Evolutionary conservation across 2,888 invertebrate species (phyloP), one percentile per base, ranked within the genome.

Genomic region (Marasmarcha lunaedactyla): DNA sequence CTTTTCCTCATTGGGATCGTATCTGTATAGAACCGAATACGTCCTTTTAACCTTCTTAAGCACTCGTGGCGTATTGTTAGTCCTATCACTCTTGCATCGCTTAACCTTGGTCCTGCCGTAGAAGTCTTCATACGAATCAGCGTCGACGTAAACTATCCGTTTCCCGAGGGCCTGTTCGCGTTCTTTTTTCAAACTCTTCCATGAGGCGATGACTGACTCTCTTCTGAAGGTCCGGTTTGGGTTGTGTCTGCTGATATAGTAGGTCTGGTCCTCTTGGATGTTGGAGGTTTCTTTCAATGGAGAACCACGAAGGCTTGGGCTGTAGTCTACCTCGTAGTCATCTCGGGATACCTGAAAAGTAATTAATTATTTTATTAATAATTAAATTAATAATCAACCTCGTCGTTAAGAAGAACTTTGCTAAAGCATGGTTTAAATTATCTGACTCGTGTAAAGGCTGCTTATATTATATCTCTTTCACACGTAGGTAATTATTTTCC

Each of bases 121-220:
- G 49, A 68, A 83, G 44, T 83, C 83, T 45, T 78, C 70, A 41
- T 74, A 79, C 38, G 57, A 68, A 39, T 78, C 74, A 15, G 78
- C 76, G 38, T 79, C 77, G 0, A 83, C 74, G 44, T 77, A 79
- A 12, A 83, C 67, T 25, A 74, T 59, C 7, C 77, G 58, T 50
- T 83, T 83, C 0, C 84, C 84, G 27, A 84, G 53, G 39, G 84
- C 84, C 44, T 66, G 69, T 44, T 84, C 84, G 4, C 84, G 63
- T 46, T 84, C 84, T 43, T 83, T 81, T 54, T 84, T 84, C 55
- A 84, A 52, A 48, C 64, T 77, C 48, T 74, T 83, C 84, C 84
- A 84, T 0, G 84, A 84, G 15, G 84, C 84, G 14, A 84, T 84
- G 26, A 84, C 81, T 1, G 83, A 76, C 51, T 84, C 84, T 7